Base-by-base conservation (phyloP, 1,140 invertebrate genomes). In the Drosophila quadrilineata region DNA sequence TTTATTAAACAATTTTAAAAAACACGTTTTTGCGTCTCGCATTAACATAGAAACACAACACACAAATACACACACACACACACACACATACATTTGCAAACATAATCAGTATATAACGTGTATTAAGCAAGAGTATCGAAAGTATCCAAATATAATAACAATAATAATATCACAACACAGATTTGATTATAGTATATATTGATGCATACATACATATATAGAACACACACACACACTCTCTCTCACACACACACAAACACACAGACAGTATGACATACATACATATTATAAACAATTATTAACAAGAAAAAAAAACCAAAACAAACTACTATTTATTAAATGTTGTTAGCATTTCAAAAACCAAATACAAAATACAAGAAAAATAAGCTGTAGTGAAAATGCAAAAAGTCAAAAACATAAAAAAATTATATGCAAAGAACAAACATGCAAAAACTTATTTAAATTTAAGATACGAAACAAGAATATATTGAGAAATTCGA, bases 311-410 rank as follows among this genome's bases (percentile, higher is more conserved):
- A n/a, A n/a, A n/a, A n/a, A n/a, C n/a, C n/a, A n/a, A n/a, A n/a
- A n/a, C n/a, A n/a, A 73, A 69, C 45, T 79, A 84, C 79, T 84
- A 84, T 84, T 84, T 84, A 84, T 84, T 84, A 84, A 84, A 84
- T 85, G 79, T 84, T 84, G 79, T 85, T 84, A 84, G 79, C 79
- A 84, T 84, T 84, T 70, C 52, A 40, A 68, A 50, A 54, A 71
- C 60, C 65, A 70, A 66, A 75, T 33, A 31, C 31, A 50, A 58
- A 35, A 26, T 36, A 68, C 56, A 70, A 60, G 57, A 60, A 53
- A 59, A 54, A 72, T 76, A 84, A 70, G 79, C 79, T 84, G 79
- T 84, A 84, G 79, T 85, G 77, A 73, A 84, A 84, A 75, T 52
- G 67, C 67, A 80, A 74, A 77, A 62, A 40, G 50, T 36, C 50